Percentiles rank a stretch among this genome's conserved stretches.
These are phyloP conservation scores for Octopus bimaculoides DNA, from an alignment of 1,140 invertebrate species.

Conservation along the genomic window DNA sequence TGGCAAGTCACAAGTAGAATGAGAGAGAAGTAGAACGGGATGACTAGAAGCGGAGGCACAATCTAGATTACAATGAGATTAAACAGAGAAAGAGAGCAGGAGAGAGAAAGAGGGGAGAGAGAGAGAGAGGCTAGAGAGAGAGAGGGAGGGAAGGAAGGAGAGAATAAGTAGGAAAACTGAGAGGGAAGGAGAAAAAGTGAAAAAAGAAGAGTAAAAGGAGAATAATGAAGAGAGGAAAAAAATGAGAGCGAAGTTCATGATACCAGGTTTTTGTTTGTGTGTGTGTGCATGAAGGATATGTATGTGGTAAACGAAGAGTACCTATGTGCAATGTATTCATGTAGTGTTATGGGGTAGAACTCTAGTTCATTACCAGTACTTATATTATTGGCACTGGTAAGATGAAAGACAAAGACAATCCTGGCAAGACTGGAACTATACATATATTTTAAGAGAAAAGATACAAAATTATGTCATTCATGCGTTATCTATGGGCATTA, in stretches of 20 bases:
- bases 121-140: background rate
- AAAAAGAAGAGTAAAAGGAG: background rate
- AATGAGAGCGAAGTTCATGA: background rate
- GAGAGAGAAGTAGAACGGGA: too few species aligned
- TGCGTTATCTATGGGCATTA: too few species aligned
- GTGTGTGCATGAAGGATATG: background rate
- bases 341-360: background rate
- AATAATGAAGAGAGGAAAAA: background rate
- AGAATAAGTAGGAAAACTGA: background rate
- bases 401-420: too few species aligned
- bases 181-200: background rate
- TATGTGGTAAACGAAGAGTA: background rate
- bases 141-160: background rate
- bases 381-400: too few species aligned
- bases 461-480: too few species aligned
- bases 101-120: background rate
- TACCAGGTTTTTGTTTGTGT: background rate
- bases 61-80: too few species aligned
- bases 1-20: too few species aligned
- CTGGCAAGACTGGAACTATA: too few species aligned
- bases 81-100: background rate
- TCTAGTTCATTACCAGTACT: too few species aligned
- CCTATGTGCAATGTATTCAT: background rate
- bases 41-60: too few species aligned
- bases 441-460: too few species aligned